phyloP scores from a whole-genome alignment of 1,140 invertebrate genomes.

The Zaprionus kolodkinae region DNA sequence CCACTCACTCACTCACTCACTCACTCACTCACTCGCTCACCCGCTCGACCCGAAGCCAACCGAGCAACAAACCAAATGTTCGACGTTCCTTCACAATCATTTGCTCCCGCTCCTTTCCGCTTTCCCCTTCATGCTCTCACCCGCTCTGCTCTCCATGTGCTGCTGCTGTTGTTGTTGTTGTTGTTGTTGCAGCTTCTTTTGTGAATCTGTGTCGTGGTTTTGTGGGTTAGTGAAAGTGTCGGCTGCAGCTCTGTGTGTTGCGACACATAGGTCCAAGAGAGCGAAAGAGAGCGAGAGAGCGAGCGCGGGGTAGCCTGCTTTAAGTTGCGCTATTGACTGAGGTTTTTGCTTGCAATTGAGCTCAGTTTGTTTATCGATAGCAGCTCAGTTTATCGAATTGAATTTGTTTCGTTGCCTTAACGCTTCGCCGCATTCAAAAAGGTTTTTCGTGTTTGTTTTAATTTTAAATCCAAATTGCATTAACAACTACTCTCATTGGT shows the following conservation, averaged over 20 bases:
- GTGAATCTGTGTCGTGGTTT: conserved; percentile 34
- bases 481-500: no score
- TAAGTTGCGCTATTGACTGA: conserved; percentile 8
- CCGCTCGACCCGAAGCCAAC: conserved; percentile 29
- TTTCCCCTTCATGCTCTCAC: conserved; percentile 7
- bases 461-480: not conserved
- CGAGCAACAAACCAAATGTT: conserved; percentile 70
- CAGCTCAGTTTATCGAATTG: not conserved
- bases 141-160: conserved; percentile 19
- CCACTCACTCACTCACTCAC: not conserved
- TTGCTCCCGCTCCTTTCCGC: conserved; percentile 8
- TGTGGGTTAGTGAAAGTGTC: conserved; percentile 31
- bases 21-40: not conserved
- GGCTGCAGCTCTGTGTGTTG: not conserved
- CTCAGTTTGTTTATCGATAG: not conserved
- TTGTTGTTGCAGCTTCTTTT: conserved; percentile 2
- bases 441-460: not conserved
- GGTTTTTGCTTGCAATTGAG: conserved; percentile 16
- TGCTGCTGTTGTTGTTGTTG: conserved; percentile 10
- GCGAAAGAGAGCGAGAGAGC: not conserved
- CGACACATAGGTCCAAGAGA: conserved; percentile 6
- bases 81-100: conserved; percentile 52
- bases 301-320: not conserved
- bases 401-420: not conserved
- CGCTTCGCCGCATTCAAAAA: not conserved